A percentile compares a stretch with the other conserved stretches of the same genome.
Conservation (phyloP, 2,888 invertebrate species). For the Lasioglossum marginatum region DNA sequence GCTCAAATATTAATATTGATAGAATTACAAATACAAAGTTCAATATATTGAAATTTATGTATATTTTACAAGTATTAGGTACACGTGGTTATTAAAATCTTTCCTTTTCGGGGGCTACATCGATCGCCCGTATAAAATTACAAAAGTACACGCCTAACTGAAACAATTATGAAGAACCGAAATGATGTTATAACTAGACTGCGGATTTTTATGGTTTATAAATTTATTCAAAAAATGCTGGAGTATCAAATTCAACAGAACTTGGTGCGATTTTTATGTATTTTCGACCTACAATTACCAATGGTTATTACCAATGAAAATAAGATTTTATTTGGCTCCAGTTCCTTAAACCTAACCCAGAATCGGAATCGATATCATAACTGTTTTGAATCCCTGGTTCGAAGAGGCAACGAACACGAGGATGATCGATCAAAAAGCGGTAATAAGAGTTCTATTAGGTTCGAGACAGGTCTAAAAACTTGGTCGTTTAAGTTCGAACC, state of each 20-base stretch:
- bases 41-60: background rate
- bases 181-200: no score
- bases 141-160: background rate
- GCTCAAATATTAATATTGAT: background rate
- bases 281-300: no score
- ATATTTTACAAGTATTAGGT: background rate
- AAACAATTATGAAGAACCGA: no score
- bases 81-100: background rate
- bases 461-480: background rate
- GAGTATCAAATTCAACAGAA: no score
- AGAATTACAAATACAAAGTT: background rate
- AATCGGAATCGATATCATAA: no score
- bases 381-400: no score
- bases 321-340: no score
- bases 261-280: no score
- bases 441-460: background rate
- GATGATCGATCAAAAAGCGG: background rate
- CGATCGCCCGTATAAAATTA: constrained; percentile 4
- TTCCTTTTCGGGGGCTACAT: background rate
- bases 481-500: background rate
- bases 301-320: no score
- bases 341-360: no score
- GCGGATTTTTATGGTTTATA: no score
- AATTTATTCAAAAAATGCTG: no score
- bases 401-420: background rate